A percentile compares a stretch with the other conserved stretches of the same genome.
Conservation (phyloP, 2,113 vertebrate genomes). For the Nansenia antarctica region DNA sequence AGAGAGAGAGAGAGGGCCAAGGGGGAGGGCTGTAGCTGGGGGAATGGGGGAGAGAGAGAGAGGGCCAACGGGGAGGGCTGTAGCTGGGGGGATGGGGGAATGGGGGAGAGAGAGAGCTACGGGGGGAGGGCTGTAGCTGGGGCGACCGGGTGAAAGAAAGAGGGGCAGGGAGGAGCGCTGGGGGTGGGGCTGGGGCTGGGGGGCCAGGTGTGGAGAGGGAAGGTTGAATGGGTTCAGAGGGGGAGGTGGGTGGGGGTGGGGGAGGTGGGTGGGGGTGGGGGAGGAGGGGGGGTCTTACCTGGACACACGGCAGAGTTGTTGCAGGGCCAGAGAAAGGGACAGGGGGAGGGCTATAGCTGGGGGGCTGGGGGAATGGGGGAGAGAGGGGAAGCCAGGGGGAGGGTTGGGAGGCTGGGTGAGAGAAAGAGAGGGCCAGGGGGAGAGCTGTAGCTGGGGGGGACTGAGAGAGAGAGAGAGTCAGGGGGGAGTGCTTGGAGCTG, state of each 20-base stretch:
- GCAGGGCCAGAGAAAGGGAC: too few species aligned
- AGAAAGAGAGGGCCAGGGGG: background rate
- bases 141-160: too few species aligned
- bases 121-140: too few species aligned
- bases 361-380: background rate
- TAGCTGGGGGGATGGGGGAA: background rate
- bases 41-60: constrained; percentile 12
- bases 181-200: too few species aligned
- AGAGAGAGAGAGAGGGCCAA: too few species aligned
- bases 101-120: too few species aligned
- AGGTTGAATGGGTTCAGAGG: constrained; percentile 29
- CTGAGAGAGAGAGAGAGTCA: constrained; percentile 4
- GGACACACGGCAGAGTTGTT: too few species aligned
- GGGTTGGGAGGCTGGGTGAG: too few species aligned
- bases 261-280: too few species aligned
- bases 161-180: constrained; percentile 19
- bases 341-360: too few species aligned
- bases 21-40: background rate
- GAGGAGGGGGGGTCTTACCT: too few species aligned
- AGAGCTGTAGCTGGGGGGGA: background rate
- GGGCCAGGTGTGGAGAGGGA: constrained; percentile 47
- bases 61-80: constrained; percentile 4
- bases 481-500: constrained; percentile 1
- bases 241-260: too few species aligned
- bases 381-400: background rate